Conservation (phyloP, 1,140 invertebrate species). For the Drosophila guanche region DNA sequence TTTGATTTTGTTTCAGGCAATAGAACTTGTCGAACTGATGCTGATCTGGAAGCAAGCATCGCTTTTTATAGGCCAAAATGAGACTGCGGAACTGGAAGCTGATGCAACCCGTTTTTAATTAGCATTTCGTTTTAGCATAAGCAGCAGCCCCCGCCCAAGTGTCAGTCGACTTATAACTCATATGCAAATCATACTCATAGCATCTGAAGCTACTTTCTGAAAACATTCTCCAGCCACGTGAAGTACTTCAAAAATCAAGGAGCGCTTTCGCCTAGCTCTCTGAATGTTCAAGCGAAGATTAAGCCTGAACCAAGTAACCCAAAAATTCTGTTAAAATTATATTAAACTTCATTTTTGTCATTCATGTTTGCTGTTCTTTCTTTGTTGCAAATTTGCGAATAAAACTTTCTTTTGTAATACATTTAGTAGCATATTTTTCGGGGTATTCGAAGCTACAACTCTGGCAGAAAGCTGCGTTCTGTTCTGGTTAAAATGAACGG, state of each 20-base stretch:
- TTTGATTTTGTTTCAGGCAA: constrained; percentile 30
- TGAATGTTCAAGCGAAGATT: too few species aligned
- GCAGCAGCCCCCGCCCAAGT: constrained; percentile 2
- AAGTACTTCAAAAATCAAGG: too few species aligned
- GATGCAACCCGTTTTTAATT: constrained; percentile 52
- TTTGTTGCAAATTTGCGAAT: not conserved
- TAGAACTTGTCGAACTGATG: constrained; percentile 36
- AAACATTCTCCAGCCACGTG: constrained; percentile 8
- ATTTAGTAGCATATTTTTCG: constrained; percentile 24
- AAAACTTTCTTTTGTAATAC: not conserved
- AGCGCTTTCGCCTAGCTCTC: too few species aligned
- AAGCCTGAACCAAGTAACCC: too few species aligned
- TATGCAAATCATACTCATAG: constrained; percentile 38
- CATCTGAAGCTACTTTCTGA: constrained; percentile 22
- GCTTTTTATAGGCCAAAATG: constrained; percentile 27
- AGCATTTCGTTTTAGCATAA: constrained; percentile 40
- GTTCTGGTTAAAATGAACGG: not conserved
- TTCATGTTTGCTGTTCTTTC: too few species aligned
- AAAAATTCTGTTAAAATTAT: too few species aligned
- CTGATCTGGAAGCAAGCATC: constrained; percentile 3
- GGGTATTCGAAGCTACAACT: constrained; percentile 4
- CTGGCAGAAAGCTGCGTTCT: constrained; percentile 24
- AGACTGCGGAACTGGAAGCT: constrained; percentile 3
- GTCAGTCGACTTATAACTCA: constrained; percentile 19
- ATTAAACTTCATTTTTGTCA: too few species aligned